These are phyloP conservation scores for Nycticryphes semicollaris DNA, from an alignment of 2,113 vertebrate genomes.

Conservation along the genomic window DNA sequence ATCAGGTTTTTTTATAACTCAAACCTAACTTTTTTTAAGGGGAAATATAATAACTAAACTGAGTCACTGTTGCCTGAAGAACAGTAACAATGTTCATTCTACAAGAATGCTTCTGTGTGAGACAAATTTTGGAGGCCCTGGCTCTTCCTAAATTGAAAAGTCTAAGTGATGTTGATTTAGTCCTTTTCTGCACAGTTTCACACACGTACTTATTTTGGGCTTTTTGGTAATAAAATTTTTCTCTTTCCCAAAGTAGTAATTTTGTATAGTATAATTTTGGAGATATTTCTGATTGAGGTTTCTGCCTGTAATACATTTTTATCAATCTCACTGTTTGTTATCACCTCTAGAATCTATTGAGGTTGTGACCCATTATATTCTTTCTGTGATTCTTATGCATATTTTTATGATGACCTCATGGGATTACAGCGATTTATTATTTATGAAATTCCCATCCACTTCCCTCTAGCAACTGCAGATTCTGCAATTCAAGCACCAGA, in stretches of 20 bases:
- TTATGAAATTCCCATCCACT: slow-evolving; percentile 34
- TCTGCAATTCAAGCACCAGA: background rate
- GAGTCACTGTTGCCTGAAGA: background rate
- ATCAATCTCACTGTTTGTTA: background rate
- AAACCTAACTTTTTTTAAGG: background rate
- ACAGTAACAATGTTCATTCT: background rate
- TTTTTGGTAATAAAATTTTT: background rate
- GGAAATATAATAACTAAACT: background rate
- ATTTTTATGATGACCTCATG: slow-evolving; percentile 43
- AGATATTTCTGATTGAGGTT: background rate
- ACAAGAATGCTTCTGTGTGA: background rate
- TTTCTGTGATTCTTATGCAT: slow-evolving; percentile 20
- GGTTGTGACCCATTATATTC: slow-evolving; percentile 23
- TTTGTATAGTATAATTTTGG: background rate
- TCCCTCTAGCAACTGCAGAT: slow-evolving; percentile 15
- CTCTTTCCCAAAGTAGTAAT: background rate
- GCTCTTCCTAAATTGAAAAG: background rate
- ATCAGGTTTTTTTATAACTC: background rate
- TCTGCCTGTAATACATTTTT: slow-evolving; percentile 4
- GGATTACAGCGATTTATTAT: slow-evolving; percentile 51
- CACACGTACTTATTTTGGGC: background rate
- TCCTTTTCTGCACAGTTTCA: background rate
- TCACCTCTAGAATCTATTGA: slow-evolving; percentile 31
- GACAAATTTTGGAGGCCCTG: background rate
- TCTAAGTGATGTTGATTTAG: background rate